Conservation (phyloP, 1,140 invertebrate genomes). For the Cydia strobilella region DNA sequence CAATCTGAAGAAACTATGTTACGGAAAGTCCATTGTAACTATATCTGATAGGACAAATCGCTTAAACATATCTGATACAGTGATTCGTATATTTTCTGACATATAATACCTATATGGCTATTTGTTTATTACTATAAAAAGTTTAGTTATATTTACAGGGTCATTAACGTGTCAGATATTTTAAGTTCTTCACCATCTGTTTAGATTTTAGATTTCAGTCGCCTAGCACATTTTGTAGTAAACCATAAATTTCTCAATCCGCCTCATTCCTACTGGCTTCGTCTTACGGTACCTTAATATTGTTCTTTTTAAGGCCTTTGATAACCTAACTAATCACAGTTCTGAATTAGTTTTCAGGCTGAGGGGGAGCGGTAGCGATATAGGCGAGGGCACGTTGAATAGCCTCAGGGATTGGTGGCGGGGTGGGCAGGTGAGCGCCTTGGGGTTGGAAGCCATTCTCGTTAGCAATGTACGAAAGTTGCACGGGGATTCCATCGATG, state of each 20-base stretch:
- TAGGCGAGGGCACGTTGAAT: constrained; percentile 82
- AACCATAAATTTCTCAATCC: not conserved
- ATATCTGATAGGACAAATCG: too few species aligned
- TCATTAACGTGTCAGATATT: too few species aligned
- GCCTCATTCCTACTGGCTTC: not conserved
- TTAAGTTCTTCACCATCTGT: too few species aligned
- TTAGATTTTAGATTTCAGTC: too few species aligned
- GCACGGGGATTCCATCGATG: constrained; percentile 80
- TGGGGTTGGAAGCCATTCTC: constrained; percentile 81
- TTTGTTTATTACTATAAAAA: too few species aligned
- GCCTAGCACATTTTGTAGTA: too few species aligned
- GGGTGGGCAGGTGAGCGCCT: constrained; percentile 83
- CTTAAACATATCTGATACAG: too few species aligned
- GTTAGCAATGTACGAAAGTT: constrained; percentile 84
- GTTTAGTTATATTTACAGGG: too few species aligned
- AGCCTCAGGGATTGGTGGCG: constrained; percentile 84
- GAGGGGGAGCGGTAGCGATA: constrained; percentile 68
- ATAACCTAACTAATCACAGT: not conserved
- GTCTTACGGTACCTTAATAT: not conserved
- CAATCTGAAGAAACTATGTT: too few species aligned
- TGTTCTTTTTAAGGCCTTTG: not conserved
- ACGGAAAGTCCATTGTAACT: too few species aligned
- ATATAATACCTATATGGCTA: too few species aligned
- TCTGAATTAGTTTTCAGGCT: constrained; percentile 41
- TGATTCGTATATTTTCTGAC: too few species aligned